These are phyloP conservation scores for Mesochorus sp. DNA, from an alignment of 2,888 invertebrate genomes.

Conservation along the genomic window DNA sequence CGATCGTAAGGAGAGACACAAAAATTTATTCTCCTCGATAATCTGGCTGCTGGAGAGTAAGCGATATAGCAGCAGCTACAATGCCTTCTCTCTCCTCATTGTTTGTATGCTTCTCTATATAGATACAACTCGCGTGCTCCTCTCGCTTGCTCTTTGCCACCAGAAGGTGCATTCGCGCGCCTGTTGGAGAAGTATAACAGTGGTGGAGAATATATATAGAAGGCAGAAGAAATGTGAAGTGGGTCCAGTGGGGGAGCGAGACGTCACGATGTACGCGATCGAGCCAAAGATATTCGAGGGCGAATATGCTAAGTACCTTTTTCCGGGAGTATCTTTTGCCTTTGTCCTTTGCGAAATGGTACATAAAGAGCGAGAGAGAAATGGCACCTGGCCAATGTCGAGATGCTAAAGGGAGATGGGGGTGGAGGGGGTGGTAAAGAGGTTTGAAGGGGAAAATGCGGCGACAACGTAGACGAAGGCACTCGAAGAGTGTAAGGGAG, in stretches of 20 bases:
- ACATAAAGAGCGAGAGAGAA: background rate
- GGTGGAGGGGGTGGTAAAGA: slow-evolving; percentile 13
- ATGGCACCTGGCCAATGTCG: background rate
- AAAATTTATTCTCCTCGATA: slow-evolving; percentile 68
- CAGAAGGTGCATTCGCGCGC: background rate
- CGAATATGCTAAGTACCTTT: slow-evolving; percentile 80
- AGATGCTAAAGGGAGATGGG: slow-evolving; percentile 7
- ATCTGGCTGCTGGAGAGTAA: slow-evolving; percentile 66
- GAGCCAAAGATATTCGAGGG: slow-evolving; percentile 71
- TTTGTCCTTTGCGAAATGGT: slow-evolving; percentile 28
- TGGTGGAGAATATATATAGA: slow-evolving; percentile 7
- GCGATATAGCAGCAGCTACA: slow-evolving; percentile 67
- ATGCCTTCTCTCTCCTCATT: slow-evolving; percentile 33
- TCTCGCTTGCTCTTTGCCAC: slow-evolving; percentile 2
- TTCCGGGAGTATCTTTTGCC: slow-evolving; percentile 69
- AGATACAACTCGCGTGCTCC: background rate
- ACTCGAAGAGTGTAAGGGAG: slow-evolving; percentile 28
- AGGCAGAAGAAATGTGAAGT: slow-evolving; percentile 35
- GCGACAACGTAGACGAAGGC: slow-evolving; percentile 31
- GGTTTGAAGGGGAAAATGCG: slow-evolving; percentile 41
- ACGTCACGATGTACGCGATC: slow-evolving; percentile 62
- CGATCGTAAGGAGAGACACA: slow-evolving; percentile 68
- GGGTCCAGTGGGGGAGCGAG: slow-evolving; percentile 32
- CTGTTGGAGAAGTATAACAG: slow-evolving; percentile 21
- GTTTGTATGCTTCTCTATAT: background rate